phyloP scores from a whole-genome alignment of 2,113 vertebrate genomes.

The Bos javanicus region DNA sequence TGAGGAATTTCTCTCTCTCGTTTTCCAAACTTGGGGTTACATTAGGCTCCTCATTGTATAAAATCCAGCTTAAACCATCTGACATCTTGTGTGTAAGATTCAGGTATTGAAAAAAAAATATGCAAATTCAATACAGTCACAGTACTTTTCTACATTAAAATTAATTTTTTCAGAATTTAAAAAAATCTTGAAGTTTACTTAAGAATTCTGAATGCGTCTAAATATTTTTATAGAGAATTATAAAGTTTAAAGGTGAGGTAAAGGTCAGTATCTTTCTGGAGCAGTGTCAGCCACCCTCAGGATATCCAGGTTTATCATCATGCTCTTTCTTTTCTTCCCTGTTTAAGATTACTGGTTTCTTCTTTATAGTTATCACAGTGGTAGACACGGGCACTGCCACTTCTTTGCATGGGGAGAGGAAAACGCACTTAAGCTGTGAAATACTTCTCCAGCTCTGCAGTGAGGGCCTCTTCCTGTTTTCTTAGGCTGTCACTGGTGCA shows the following conservation, averaged over 20 bases:
- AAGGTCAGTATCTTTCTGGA: background rate
- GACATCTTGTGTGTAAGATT: background rate
- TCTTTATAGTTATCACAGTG: background rate
- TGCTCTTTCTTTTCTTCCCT: background rate
- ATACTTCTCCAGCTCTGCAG: background rate
- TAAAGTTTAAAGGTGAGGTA: background rate
- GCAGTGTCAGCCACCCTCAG: background rate
- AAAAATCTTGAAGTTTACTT: background rate
- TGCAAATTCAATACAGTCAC: background rate
- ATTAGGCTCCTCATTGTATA: background rate
- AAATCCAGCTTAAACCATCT: background rate
- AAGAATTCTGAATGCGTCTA: background rate
- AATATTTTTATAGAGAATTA: background rate
- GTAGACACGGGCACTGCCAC: background rate
- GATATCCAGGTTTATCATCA: background rate
- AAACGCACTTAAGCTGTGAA: background rate
- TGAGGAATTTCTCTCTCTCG: background rate
- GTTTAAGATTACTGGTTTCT: background rate
- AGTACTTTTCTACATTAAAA: background rate
- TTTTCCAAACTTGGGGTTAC: background rate
- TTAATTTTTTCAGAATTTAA: background rate
- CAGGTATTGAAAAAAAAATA: background rate
- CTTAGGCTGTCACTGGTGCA: background rate
- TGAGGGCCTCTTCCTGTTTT: background rate
- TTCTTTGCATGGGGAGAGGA: background rate